phyloP scores from a whole-genome alignment of 2,888 invertebrate genomes.

The Xylota segnis region DNA sequence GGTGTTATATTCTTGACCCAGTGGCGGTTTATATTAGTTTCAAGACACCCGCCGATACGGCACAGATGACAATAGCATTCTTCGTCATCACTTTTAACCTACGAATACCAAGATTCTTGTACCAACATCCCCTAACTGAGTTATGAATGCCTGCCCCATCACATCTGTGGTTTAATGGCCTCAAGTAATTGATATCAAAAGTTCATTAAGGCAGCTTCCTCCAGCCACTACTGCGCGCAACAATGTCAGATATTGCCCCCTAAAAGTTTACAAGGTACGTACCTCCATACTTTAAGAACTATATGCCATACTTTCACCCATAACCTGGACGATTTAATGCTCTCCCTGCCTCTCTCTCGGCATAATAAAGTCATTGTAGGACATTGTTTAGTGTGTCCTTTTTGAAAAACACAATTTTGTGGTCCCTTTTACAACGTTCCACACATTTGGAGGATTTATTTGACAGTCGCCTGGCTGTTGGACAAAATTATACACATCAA shows the following conservation, averaged over 20 bases:
- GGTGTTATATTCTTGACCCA: too few relatives aligned
- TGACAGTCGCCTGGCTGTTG: constrained; percentile 30
- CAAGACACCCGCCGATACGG: too few relatives aligned
- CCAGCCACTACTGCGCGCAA: too few relatives aligned
- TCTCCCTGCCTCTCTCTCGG: background rate
- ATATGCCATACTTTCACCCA: constrained; percentile 12
- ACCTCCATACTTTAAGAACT: background rate
- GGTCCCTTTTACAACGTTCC: constrained; percentile 36
- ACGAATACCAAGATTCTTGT: too few relatives aligned
- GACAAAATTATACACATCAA: constrained; percentile 42
- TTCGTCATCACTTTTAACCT: too few relatives aligned
- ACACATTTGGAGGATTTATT: constrained; percentile 27
- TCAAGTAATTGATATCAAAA: background rate
- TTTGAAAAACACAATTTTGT: constrained; percentile 33
- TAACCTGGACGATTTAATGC: constrained; percentile 8
- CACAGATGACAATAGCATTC: too few relatives aligned
- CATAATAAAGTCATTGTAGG: constrained; percentile 26
- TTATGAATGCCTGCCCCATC: too few relatives aligned
- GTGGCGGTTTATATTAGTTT: too few relatives aligned
- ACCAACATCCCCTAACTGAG: too few relatives aligned
- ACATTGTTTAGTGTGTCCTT: background rate
- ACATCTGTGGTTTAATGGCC: background rate
- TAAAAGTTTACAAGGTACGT: background rate
- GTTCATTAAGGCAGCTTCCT: too few relatives aligned
- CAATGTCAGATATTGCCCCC: constrained; percentile 1